Conservation (phyloP, 2,888 invertebrate species). For the Gari tellinella region DNA sequence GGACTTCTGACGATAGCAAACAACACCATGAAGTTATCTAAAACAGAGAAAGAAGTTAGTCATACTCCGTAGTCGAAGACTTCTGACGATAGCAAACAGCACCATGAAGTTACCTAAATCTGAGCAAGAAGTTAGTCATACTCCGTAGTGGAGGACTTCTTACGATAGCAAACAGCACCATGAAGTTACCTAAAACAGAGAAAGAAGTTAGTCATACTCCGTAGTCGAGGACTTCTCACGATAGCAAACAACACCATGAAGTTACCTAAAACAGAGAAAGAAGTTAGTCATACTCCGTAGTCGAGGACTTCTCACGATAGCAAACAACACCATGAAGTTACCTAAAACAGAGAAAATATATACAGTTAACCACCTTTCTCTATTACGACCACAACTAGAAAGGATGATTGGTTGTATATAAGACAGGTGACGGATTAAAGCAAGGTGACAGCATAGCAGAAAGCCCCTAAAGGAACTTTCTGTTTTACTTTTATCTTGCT, state of each 20-base stretch:
- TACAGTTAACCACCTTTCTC: too few species aligned
- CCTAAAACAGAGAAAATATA: conserved; percentile 93
- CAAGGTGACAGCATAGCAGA: too few species aligned
- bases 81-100: conserved; percentile 93
- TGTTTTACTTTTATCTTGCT: too few species aligned
- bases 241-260: conserved; percentile 94
- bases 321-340: conserved; percentile 93
- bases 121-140: conserved; percentile 95
- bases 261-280: conserved; percentile 93
- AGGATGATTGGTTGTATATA: too few species aligned
- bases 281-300: conserved; percentile 95
- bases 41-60: conserved; percentile 94
- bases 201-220: conserved; percentile 96
- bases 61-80: conserved; percentile 92
- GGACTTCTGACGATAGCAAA: conserved; percentile 93
- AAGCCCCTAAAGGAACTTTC: too few species aligned
- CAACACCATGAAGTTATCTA: conserved; percentile 95
- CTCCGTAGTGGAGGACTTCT: conserved; percentile 92
- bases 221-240: conserved; percentile 91
- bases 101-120: conserved; percentile 93
- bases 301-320: conserved; percentile 92
- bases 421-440: too few species aligned
- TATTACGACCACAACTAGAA: too few species aligned
- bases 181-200: conserved; percentile 92
- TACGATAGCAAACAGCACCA: conserved; percentile 94